phyloP scores from a whole-genome alignment of 2,113 vertebrate genomes.

The Hydrochoerus hydrochaeris region DNA sequence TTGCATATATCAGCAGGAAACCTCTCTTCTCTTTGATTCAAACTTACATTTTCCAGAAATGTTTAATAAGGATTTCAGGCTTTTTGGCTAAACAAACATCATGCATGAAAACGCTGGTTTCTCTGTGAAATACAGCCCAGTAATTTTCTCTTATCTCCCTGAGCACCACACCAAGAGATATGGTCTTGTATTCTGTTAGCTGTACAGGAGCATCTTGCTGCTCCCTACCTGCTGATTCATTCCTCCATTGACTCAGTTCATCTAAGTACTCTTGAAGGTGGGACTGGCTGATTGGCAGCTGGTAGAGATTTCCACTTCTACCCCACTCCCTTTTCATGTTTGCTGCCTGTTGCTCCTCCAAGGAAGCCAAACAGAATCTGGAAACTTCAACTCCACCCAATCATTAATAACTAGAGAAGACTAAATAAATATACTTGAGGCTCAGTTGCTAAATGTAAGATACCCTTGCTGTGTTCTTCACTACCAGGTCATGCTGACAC shows the following conservation, averaged over 20 bases:
- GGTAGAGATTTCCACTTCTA: neutral
- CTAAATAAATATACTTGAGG: neutral
- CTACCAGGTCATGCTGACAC: neutral
- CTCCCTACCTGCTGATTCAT: neutral
- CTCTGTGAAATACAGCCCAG: neutral
- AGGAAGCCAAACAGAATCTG: neutral
- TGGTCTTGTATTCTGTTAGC: neutral
- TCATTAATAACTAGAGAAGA: neutral
- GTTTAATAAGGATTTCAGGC: constrained; percentile 52
- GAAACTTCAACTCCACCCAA: neutral
- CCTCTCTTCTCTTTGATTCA: constrained; percentile 47
- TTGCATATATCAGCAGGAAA: constrained; percentile 22
- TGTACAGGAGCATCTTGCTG: neutral
- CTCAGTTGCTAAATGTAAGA: neutral
- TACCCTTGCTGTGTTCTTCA: neutral
- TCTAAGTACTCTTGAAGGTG: neutral
- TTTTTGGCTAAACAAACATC: constrained; percentile 52
- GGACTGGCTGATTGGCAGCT: neutral
- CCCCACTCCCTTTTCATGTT: neutral
- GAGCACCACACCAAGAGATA: neutral
- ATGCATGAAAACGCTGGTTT: neutral
- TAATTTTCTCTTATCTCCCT: neutral
- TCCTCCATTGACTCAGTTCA: neutral
- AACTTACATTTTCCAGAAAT: constrained; percentile 56
- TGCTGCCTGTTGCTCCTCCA: neutral